A percentile compares a stretch with the other conserved stretches of the same genome.
These are phyloP conservation scores for Caracal caracal DNA, from an alignment of 2,113 vertebrate genomes.

Conservation along the genomic window DNA sequence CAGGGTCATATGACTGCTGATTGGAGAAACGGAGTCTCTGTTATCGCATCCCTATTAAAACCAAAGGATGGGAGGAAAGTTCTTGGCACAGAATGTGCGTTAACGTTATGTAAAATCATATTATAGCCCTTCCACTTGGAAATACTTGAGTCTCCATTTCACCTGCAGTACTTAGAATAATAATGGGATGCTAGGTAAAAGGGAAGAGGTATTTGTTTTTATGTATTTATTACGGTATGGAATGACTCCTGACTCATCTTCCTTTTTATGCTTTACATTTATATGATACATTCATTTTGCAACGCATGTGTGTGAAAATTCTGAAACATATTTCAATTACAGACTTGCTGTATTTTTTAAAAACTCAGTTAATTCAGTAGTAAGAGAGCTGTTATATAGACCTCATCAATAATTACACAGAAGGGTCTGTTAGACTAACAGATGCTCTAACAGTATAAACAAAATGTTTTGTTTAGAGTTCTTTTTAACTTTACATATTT, in stretches of 20 bases:
- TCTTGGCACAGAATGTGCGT: neutral
- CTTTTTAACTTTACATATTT: constrained; percentile 84
- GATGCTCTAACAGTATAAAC: constrained; percentile 82
- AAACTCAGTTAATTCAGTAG: constrained; percentile 75
- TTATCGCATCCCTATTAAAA: neutral
- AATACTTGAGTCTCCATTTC: neutral
- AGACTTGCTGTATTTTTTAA: constrained; percentile 62
- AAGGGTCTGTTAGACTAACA: constrained; percentile 83
- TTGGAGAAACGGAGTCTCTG: neutral
- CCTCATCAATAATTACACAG: constrained; percentile 84
- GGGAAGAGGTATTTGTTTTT: neutral
- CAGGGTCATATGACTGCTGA: neutral
- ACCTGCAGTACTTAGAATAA: neutral
- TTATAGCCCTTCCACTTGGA: neutral
- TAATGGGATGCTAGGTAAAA: neutral
- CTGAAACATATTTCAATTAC: constrained; percentile 76
- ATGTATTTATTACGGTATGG: neutral
- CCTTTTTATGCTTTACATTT: constrained; percentile 43
- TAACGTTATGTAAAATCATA: neutral
- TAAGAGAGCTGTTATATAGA: constrained; percentile 76
- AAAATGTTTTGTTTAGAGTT: constrained; percentile 83
- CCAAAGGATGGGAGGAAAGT: neutral
- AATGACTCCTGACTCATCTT: constrained; percentile 27
- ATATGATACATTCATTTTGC: constrained; percentile 62
- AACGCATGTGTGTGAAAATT: constrained; percentile 60